Percentiles rank a stretch among this genome's conserved stretches.
These are phyloP conservation scores for Calephelis nemesis DNA, from an alignment of 1,140 invertebrate genomes.

Conservation along the genomic window DNA sequence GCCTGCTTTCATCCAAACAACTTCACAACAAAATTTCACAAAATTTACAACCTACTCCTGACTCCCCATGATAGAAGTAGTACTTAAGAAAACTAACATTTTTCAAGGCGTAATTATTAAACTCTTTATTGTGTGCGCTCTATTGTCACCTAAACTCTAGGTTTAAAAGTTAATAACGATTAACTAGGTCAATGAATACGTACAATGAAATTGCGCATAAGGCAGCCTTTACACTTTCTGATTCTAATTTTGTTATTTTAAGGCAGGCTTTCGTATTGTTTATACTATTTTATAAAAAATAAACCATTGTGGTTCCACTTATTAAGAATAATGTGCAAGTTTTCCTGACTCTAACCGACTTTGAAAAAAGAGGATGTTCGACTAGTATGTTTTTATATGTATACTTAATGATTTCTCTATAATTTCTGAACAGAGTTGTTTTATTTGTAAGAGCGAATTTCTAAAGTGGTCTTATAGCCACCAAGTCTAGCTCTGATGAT, in stretches of 20 bases:
- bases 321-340: too few relatives aligned
- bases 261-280: not conserved
- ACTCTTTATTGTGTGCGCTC: not conserved
- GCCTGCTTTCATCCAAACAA: too few relatives aligned
- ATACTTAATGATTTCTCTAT: too few relatives aligned
- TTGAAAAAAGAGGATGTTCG: too few relatives aligned
- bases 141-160: not conserved
- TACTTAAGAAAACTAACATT: not conserved
- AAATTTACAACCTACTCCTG: not conserved
- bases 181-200: constrained; percentile 12
- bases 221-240: constrained; percentile 12
- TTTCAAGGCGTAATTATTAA: not conserved
- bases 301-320: too few relatives aligned
- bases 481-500: too few relatives aligned
- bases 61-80: not conserved
- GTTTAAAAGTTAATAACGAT: constrained; percentile 6
- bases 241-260: constrained; percentile 5
- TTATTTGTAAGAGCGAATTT: too few relatives aligned
- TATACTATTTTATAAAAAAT: not conserved
- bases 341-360: too few relatives aligned
- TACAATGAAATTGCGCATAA: constrained; percentile 16
- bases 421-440: too few relatives aligned
- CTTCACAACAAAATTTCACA: too few relatives aligned
- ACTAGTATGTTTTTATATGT: too few relatives aligned
- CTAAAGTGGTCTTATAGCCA: too few relatives aligned